Conservation (phyloP, 2,113 vertebrate species). For the Accipiter virgatus region DNA sequence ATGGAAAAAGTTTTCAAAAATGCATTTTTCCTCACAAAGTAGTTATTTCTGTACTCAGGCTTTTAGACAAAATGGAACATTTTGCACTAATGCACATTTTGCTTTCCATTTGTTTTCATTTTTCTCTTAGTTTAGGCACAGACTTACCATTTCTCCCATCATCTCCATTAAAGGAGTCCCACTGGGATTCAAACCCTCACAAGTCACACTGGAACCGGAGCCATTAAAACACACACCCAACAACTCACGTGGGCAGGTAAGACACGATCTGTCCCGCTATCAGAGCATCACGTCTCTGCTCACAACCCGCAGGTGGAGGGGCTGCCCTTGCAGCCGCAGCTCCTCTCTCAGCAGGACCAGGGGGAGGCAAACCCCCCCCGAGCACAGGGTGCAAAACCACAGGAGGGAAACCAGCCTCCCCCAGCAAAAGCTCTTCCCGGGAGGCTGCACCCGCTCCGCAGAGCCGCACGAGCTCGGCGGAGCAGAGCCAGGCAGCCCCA, state of each 20-base stretch:
- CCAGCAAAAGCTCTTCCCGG: not conserved
- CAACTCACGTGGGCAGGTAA: not conserved
- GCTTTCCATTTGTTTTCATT: not conserved
- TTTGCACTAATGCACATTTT: not conserved
- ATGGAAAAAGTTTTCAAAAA: not conserved
- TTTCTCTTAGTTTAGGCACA: not conserved
- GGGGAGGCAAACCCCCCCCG: not conserved
- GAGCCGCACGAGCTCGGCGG: not conserved
- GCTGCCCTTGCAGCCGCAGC: not conserved
- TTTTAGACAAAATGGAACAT: not conserved
- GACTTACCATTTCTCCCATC: not conserved
- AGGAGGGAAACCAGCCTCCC: not conserved
- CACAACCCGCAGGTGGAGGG: fast-evolving
- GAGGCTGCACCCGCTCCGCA: not conserved
- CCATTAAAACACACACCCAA: not conserved
- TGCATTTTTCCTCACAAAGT: not conserved
- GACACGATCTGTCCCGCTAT: fast-evolving
- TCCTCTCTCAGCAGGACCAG: not conserved
- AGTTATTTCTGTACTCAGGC: not conserved
- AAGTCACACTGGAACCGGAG: not conserved
- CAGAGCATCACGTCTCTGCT: not conserved
- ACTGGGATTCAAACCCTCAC: not conserved
- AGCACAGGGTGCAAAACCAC: not conserved
- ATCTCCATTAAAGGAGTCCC: not conserved
- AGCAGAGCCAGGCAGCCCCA: not conserved